A percentile compares a stretch with the other conserved stretches of the same genome.
Conservation (phyloP, 2,113 vertebrate genomes). For the Peromyscus polionotus region DNA sequence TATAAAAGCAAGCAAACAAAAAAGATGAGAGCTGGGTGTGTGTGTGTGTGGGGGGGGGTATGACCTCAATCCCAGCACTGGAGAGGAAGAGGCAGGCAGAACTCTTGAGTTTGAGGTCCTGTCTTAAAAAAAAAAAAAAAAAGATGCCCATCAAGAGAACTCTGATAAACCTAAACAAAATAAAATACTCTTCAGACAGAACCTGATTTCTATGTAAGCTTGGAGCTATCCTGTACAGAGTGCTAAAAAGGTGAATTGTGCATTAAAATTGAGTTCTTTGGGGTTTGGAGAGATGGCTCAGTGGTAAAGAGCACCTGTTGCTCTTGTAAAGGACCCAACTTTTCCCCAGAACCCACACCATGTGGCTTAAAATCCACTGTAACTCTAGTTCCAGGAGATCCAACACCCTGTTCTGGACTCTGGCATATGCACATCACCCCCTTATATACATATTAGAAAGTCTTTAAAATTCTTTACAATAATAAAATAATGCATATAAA, state of each 20-base stretch:
- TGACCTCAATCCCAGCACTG: neutral
- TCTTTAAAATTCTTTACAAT: neutral
- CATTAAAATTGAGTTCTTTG: neutral
- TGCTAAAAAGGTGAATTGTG: neutral
- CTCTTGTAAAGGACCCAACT: neutral
- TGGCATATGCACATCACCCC: too few species aligned
- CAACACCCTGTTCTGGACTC: accelerated
- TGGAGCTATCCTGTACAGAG: neutral
- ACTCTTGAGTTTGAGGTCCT: neutral
- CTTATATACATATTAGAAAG: neutral
- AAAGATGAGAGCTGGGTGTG: neutral
- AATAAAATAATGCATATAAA: neutral
- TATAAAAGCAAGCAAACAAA: neutral
- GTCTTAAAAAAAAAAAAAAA: neutral
- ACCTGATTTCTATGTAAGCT: neutral
- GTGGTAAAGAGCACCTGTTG: neutral
- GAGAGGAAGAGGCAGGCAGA: neutral
- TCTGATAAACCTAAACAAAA: neutral
- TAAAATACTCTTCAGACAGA: neutral
- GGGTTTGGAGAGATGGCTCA: neutral
- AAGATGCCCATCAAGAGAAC: neutral
- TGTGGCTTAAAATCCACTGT: neutral
- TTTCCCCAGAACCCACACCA: neutral
- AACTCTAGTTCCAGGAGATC: neutral
- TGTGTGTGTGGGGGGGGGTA: neutral